Evolutionary conservation across 1,140 invertebrate genomes (phyloP).

Genomic region (Drosophila pseudoananassae): DNA sequence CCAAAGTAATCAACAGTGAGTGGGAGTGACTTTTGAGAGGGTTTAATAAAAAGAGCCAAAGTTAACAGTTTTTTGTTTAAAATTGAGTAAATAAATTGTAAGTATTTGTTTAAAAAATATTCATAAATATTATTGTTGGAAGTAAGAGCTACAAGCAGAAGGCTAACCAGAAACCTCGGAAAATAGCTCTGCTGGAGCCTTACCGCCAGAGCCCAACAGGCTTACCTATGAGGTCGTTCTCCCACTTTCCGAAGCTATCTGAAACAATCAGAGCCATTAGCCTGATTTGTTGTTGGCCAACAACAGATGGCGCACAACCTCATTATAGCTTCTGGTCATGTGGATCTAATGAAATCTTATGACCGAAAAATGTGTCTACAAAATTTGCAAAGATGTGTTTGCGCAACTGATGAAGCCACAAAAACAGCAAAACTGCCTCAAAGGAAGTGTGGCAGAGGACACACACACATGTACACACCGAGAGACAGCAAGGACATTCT

Average conservation of each 20-base stretch:
- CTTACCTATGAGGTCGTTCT: too few relatives aligned
- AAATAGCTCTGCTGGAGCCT: too few relatives aligned
- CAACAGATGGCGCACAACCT: conserved; percentile 29
- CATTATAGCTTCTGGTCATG: conserved; percentile 33
- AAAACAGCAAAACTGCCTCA: conserved; percentile 18
- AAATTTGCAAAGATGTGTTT: conserved; percentile 42
- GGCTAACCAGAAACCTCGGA: too few relatives aligned
- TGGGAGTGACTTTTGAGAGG: too few relatives aligned
- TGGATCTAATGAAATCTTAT: conserved; percentile 41
- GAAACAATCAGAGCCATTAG: conserved; percentile 26
- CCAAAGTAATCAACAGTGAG: conserved; percentile 33
- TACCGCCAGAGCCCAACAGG: too few relatives aligned
- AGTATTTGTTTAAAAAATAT: too few relatives aligned
- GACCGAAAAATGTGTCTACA: conserved; percentile 36
- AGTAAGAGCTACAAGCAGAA: not conserved
- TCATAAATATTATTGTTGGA: too few relatives aligned
- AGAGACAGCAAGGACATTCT: conserved; percentile 17
- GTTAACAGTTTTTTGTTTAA: too few relatives aligned
- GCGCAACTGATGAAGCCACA: conserved; percentile 42
- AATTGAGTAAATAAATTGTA: too few relatives aligned
- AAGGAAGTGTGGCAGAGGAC: not conserved
- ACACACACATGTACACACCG: not conserved
- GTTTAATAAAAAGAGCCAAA: not conserved
- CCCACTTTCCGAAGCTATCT: not conserved
- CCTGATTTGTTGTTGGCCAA: conserved; percentile 10